Evolutionary conservation across 2,113 vertebrate species (phyloP), one percentile per base, ranked within the genome.

Genomic region (Hipposideros armiger): DNA sequence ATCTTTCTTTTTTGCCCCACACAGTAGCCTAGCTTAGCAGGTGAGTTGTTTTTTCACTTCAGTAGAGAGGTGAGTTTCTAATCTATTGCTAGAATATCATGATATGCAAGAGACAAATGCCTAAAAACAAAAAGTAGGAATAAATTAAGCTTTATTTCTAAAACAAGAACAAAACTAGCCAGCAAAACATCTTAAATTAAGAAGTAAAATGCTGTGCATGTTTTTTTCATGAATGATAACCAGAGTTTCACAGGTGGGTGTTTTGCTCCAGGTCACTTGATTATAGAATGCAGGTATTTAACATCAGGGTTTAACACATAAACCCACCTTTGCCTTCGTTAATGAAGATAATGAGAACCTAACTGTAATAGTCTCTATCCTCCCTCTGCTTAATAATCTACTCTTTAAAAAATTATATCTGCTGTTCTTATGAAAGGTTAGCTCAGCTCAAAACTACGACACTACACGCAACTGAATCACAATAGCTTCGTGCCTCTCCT

Each of bases 381-480:
- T 47, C 10, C 54, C 32, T 50, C 16, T 58, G 83, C 32, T 67
- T 76, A 24, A 70, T 54, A 50, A 91, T 67, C 95, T 92, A 45
- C 62, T 66, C 40, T 83, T 60, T 47, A 54, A 50, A 54, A 87
- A 50, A 60, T n/a, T 62, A 1, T 30, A 10, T n/a, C 40, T 76
- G 40, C 10, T n/a, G 20, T 36, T 69, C 36, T 91, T 52, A 36
- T 8, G 3, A 40, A 4, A n/a, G 30, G 15, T 60, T 9, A 58
- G 77, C 80, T 50, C 17, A 45, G 87, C 32, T 58, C 32, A n/a
- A 54, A 54, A n/a, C 22, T 19, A 20, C 24, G 14, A 60, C 1
- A 36, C 32, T 4, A 7, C 30, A 36, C 0, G 22, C 32, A 1
- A 7, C 19, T 0, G 70, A 56, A n/a, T 42, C 19, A 0, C 2